Base-by-base conservation (phyloP, 2,888 invertebrate genomes). In the Chirona hameri region DNA sequence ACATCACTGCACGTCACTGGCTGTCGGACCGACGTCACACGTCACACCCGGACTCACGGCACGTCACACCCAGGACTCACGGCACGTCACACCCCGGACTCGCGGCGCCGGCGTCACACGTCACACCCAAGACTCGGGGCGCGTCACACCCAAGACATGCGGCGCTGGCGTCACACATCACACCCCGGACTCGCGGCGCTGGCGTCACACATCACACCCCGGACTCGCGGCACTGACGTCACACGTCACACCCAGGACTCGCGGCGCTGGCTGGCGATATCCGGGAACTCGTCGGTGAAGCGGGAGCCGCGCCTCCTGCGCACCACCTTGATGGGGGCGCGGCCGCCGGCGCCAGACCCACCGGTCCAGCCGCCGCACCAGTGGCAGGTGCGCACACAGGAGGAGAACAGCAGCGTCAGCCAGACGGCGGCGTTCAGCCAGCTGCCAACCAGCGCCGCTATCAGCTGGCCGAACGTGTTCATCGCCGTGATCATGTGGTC, bases 401-500 rank as follows among this genome's bases (percentile, higher is more conserved):
- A 39, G 46, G 2, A 39, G 24, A 46, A 24, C 39, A 76, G 76
- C 46, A 76, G 76, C 39, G 31, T 3, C 76, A 76, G 76, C 76
- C 76, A 76, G 24, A 76, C 39, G 46, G 10, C 24, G 10, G 46
- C 76, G 46, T 76, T 76, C 46, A 76, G 39, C 76, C 76, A 76
- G 10, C 39, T 39, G 46, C 76, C 76, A 7, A 46, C 76, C 76
- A 76, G 18, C 7, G 76, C 76, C 76, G 76, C 39, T 15, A 76
- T 76, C 76, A 76, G 76, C 76, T 76, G 76, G 46, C 76, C 76
- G 76, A 46, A 76, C 24, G 76, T 76, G 76, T 76, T 39, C 76
- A 76, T 46, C 12, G 39, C 76, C 76, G 76, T 46, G 9, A 76
- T 12, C 76, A 76, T 76, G 76, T 76, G 76, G 76, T 76, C 76